Evolutionary conservation across 2,888 invertebrate genomes (phyloP).

Genomic region (Cryptus viduatorius): DNA sequence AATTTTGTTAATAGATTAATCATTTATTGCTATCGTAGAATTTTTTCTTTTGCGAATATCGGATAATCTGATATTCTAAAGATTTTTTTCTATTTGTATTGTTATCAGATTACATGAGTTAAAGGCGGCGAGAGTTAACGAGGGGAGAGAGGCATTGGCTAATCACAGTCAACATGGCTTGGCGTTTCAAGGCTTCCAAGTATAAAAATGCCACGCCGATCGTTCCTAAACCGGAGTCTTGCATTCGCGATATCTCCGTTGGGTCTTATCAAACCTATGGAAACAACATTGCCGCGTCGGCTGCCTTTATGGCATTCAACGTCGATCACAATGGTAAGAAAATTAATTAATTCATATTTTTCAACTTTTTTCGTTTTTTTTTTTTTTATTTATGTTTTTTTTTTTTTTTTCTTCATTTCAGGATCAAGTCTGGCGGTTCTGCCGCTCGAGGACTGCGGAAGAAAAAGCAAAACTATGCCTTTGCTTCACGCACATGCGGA

Average conservation of each 20-base stretch:
- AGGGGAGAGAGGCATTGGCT: slow-evolving; percentile 65
- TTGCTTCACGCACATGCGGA: slow-evolving; percentile 94
- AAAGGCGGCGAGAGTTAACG: slow-evolving; percentile 70
- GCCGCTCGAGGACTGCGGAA: slow-evolving; percentile 94
- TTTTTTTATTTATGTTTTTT: neutral
- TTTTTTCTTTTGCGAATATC: too few species aligned
- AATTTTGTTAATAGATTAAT: too few species aligned
- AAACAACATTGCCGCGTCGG: slow-evolving; percentile 97
- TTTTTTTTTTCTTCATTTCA: slow-evolving; percentile 70
- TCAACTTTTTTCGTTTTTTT: slow-evolving; percentile 34
- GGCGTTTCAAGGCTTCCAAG: slow-evolving; percentile 98
- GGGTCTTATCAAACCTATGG: slow-evolving; percentile 98
- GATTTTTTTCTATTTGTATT: slow-evolving; percentile 38
- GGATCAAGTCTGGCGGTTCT: slow-evolving; percentile 96
- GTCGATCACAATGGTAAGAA: slow-evolving; percentile 93
- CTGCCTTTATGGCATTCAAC: slow-evolving; percentile 97
- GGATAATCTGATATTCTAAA: too few species aligned
- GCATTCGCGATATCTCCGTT: slow-evolving; percentile 94
- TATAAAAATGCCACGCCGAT: slow-evolving; percentile 99
- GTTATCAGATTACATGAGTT: slow-evolving; percentile 82
- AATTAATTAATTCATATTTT: slow-evolving; percentile 14
- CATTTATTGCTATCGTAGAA: too few species aligned
- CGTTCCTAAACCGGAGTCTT: slow-evolving; percentile 97
- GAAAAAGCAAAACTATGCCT: slow-evolving; percentile 95
- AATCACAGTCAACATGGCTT: slow-evolving; percentile 89